Conservation (phyloP, 1,140 invertebrate genomes). For the Chrysomallon squamiferum region DNA sequence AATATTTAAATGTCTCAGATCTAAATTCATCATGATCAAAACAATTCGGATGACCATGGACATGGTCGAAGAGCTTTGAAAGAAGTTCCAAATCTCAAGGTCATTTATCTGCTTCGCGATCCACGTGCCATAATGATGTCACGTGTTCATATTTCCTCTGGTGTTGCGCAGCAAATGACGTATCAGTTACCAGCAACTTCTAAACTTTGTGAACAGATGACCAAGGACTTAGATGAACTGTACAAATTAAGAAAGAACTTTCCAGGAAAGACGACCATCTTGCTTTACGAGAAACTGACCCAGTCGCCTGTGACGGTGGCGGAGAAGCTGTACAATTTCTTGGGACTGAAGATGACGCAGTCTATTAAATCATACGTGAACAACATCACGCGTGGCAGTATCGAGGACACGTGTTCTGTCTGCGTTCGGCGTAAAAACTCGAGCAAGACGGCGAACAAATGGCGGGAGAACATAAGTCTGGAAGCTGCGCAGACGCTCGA, state of each 20-base stretch:
- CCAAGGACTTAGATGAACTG: neutral
- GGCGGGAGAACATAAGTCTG: slow-evolving; percentile 1
- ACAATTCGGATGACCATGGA: neutral
- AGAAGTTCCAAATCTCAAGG: neutral
- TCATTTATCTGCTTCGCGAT: neutral
- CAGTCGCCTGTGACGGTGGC: slow-evolving; percentile 4
- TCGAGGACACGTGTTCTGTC: neutral
- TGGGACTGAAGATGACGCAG: neutral
- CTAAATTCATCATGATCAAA: neutral
- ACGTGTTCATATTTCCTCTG: neutral
- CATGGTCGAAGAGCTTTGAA: neutral
- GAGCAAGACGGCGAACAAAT: neutral
- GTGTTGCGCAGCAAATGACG: neutral
- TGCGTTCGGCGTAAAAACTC: slow-evolving; percentile 9
- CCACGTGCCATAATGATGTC: neutral
- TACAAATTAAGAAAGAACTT: neutral
- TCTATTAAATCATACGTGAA: slow-evolving; percentile 3
- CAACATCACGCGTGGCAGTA: slow-evolving; percentile 9
- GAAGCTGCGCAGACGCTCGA: neutral
- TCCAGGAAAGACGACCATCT: neutral
- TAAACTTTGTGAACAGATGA: neutral
- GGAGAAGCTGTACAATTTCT: slow-evolving; percentile 15
- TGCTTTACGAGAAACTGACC: slow-evolving; percentile 4
- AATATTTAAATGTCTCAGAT: neutral
- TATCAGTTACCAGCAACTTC: neutral